Evolutionary conservation across 1,140 invertebrate species (phyloP).

Genomic region (Drosophila eugracilis): DNA sequence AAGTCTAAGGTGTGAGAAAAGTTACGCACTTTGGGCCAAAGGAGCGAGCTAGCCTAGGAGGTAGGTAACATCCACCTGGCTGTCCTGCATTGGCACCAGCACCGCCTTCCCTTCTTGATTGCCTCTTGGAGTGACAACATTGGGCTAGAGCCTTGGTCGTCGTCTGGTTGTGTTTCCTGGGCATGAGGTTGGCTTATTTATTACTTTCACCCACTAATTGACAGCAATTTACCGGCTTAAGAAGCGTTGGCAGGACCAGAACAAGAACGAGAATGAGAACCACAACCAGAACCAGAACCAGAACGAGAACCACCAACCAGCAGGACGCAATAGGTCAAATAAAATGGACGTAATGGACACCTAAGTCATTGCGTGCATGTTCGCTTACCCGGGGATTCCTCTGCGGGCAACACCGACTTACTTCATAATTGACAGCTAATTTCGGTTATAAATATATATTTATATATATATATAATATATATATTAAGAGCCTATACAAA

Average conservation of each 20-base stretch:
- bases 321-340: slow-evolving; percentile 11
- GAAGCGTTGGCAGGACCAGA: slow-evolving; percentile 45
- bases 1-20: slow-evolving; percentile 3
- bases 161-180: neutral
- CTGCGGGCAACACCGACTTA: slow-evolving; percentile 26
- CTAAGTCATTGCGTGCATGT: slow-evolving; percentile 54
- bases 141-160: neutral
- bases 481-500: too few relatives aligned
- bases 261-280: too few relatives aligned
- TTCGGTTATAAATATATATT: slow-evolving; percentile 34
- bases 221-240: slow-evolving; percentile 73
- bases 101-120: slow-evolving; percentile 8
- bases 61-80: slow-evolving; percentile 1
- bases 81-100: neutral
- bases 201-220: slow-evolving; percentile 72
- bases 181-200: slow-evolving; percentile 66
- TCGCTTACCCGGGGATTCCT: neutral
- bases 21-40: slow-evolving; percentile 12
- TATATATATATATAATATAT: too few relatives aligned
- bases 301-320: too few relatives aligned
- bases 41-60: neutral
- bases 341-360: slow-evolving; percentile 32
- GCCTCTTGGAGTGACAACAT: slow-evolving; percentile 19
- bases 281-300: too few relatives aligned
- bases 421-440: slow-evolving; percentile 74